phyloP scores from a whole-genome alignment of 2,797 vertebrate species.

The Nannoperca obscura region DNA sequence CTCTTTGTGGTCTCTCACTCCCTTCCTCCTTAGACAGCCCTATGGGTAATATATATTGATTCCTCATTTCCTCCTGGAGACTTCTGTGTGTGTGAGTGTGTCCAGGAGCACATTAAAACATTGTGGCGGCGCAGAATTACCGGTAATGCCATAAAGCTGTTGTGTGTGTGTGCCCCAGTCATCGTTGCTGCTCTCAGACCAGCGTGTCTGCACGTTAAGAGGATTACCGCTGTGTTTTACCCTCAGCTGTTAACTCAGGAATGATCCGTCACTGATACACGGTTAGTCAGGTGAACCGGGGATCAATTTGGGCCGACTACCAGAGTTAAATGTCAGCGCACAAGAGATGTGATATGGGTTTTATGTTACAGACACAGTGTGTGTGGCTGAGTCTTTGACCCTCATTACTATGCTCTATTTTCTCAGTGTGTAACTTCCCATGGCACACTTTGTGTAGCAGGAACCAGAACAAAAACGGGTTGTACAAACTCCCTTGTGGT shows the following conservation, averaged over 20 bases:
- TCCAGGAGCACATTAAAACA: conserved; percentile 74
- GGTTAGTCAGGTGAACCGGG: conserved; percentile 63
- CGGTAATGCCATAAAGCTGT: conserved; percentile 84
- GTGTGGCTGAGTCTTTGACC: conserved; percentile 53
- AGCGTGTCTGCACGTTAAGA: conserved; percentile 72
- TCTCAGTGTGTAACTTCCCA: conserved; percentile 52
- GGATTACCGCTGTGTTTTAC: conserved; percentile 74
- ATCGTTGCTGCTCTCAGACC: conserved; percentile 59
- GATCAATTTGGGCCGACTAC: conserved; percentile 60
- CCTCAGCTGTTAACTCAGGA: conserved; percentile 73
- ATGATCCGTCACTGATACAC: conserved; percentile 76
- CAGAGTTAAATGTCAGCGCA: conserved; percentile 67
- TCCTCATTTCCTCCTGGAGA: conserved; percentile 73
- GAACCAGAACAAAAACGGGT: conserved; percentile 58
- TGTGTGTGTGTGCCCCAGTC: conserved; percentile 43
- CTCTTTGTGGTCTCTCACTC: conserved; percentile 58
- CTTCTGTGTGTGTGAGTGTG: conserved; percentile 42
- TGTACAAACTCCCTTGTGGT: conserved; percentile 64
- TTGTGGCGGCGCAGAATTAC: conserved; percentile 79
- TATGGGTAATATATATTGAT: conserved; percentile 75
- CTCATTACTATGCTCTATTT: conserved; percentile 61
- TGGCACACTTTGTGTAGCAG: conserved; percentile 54
- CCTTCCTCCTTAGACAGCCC: conserved; percentile 66
- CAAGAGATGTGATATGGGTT: conserved; percentile 47
- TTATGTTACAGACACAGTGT: conserved; percentile 37